Base-by-base conservation (phyloP, 92 coral and sea anemone species). In the Umimayanthus chanpuru region DNA sequence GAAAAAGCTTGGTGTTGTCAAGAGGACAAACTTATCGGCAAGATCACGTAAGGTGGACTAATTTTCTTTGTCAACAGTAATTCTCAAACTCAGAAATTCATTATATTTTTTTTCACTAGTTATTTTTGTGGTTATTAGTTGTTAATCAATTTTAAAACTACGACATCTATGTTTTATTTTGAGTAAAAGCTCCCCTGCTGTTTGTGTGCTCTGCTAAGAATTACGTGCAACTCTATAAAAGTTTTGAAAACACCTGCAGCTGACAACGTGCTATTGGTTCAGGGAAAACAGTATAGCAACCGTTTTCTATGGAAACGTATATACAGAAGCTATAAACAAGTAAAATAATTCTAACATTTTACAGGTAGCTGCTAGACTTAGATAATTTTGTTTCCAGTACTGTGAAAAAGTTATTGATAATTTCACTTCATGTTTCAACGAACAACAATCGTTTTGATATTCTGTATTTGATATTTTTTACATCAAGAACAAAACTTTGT, bases 221-320 rank as follows among this genome's bases (percentile, higher is more conserved):
- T 9, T 61, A 20, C 68, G 26, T 61, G 25, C 44, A 56, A 80
- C 16, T 18, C 44, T 28, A 28, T 9, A 55, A 56, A 32, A 1
- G 71, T 80, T 14, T 44, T 56, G 36, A 32, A 28, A 55, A 6
- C 84, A 80, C 47, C 84, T 80, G 84, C 71, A 18, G 8, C 71
- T 32, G 6, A 32, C 6, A 15, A 30, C 20, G 20, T 9, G 32
- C 71, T 21, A 56, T 80, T 80, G 71, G 84, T n/a, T 56, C 47
- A 29, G 9, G 44, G 67, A 4, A 79, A 55, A 55, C 71, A 28
- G 29, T 0, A 15, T 80, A 56, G 84, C 72, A 80, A 56, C 84
- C 71, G 47, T 30, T 29, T 49, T 32, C 72, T 49, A 16, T 80
- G 41, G 43, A 16, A 80, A 80, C 49, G 26, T 80, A 56, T 14